A percentile compares a stretch with the other conserved stretches of the same genome.
These are phyloP conservation scores for Xiphias gladius DNA, from an alignment of 2,113 vertebrate genomes.

Conservation along the genomic window DNA sequence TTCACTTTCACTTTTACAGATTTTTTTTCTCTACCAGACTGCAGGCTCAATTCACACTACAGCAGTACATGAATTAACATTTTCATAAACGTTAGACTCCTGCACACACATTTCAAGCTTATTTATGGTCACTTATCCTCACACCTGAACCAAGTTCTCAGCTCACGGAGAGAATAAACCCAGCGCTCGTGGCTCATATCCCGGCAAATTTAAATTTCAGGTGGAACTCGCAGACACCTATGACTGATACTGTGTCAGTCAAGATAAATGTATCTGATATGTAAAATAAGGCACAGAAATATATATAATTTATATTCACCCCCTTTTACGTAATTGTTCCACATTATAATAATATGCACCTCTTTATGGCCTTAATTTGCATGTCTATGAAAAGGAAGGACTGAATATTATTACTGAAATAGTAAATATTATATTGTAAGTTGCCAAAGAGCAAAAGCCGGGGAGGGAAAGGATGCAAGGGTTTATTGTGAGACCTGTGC, in stretches of 20 bases:
- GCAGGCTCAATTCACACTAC: conserved; percentile 43
- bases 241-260: background rate
- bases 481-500: conserved; percentile 64
- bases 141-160: conserved; percentile 38
- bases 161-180: background rate
- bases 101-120: conserved; percentile 39
- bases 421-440: background rate
- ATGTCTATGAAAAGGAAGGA: background rate
- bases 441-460: conserved; percentile 9
- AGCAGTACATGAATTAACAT: conserved; percentile 53
- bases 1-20: conserved; percentile 3
- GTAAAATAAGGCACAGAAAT: background rate
- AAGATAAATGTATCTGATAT: background rate
- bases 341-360: background rate
- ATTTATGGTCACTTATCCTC: conserved; percentile 45
- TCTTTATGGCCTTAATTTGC: background rate
- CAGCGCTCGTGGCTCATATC: background rate
- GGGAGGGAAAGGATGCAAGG: conserved; percentile 45
- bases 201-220: conserved; percentile 29
- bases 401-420: background rate
- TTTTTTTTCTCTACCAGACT: conserved; percentile 4
- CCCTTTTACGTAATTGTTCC: background rate
- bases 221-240: conserved; percentile 4
- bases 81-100: conserved; percentile 40
- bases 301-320: background rate